Evolutionary conservation across 2,113 vertebrate genomes (phyloP).

Genomic region (Microcebus tavaratra): DNA sequence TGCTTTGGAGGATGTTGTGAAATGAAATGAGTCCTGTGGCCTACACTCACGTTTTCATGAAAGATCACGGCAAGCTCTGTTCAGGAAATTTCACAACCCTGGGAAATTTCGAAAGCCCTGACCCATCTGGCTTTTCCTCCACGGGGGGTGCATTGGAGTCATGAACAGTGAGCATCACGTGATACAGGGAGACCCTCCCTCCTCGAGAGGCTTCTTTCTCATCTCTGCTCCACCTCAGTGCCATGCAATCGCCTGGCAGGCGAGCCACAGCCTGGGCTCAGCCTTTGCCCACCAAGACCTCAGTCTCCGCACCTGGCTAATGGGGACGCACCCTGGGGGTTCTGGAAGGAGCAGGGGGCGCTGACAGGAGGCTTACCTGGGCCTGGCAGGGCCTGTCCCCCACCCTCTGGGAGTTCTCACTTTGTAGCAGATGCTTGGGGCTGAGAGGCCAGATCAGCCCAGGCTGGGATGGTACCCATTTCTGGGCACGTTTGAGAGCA

Average conservation of each 20-base stretch:
- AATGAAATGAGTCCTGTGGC: background rate
- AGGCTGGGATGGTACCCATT: background rate
- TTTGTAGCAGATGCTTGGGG: background rate
- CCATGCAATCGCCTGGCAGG: background rate
- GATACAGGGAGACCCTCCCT: background rate
- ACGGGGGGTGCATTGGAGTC: background rate
- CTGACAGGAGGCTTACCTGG: background rate
- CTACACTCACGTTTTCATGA: background rate
- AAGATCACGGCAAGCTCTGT: background rate
- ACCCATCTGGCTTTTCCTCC: background rate
- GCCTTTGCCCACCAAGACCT: background rate
- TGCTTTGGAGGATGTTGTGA: background rate
- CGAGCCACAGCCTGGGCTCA: background rate
- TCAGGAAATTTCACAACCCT: background rate
- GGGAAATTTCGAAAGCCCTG: background rate
- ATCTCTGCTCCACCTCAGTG: background rate
- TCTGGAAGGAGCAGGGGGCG: background rate
- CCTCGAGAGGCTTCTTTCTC: background rate
- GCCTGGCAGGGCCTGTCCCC: background rate
- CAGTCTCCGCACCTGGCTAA: background rate
- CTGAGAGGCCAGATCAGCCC: background rate
- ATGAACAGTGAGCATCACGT: background rate
- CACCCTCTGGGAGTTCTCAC: background rate
- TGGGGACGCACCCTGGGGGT: rapidly evolving
- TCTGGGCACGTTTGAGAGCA: background rate